Conservation (phyloP, 2,888 invertebrate species). For the Trichopoda pennipes region DNA sequence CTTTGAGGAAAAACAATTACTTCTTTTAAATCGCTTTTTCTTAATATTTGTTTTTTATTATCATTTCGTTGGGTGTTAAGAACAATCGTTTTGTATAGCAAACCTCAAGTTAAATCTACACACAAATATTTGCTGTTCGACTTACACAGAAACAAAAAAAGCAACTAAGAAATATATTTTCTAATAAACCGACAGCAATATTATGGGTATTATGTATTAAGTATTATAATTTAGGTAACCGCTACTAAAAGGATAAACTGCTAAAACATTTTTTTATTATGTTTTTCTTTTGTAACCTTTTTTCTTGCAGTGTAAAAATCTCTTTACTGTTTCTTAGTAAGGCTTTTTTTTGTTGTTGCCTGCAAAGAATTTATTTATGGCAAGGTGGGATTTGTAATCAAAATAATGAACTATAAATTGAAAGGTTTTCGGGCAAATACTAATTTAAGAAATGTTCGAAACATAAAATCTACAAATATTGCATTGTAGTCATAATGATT, state of each 20-base stretch:
- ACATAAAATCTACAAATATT: conserved; percentile 26
- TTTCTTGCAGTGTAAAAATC: conserved; percentile 45
- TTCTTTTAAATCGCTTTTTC: conserved; percentile 26
- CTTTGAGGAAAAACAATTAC: neutral
- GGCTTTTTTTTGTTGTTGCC: conserved; percentile 4
- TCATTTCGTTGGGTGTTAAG: conserved; percentile 62
- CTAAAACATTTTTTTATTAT: neutral
- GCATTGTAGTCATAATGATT: conserved; percentile 50
- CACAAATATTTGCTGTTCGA: conserved; percentile 29
- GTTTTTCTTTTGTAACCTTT: too few species aligned
- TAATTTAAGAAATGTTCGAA: neutral
- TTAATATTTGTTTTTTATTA: conserved; percentile 16
- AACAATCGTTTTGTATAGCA: conserved; percentile 65
- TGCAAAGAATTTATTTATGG: conserved; percentile 54
- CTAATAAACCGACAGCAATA: too few species aligned
- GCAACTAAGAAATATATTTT: neutral
- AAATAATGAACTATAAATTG: conserved; percentile 69
- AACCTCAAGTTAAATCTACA: conserved; percentile 39
- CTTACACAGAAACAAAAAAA: conserved; percentile 29
- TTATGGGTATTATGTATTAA: too few species aligned
- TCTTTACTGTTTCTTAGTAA: neutral
- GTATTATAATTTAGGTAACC: neutral
- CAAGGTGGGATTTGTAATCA: conserved; percentile 65
- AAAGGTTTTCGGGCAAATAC: conserved; percentile 61
- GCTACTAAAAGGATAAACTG: too few species aligned